Evolutionary conservation across 2,113 vertebrate genomes (phyloP).

Genomic region (Dasyprocta punctata): DNA sequence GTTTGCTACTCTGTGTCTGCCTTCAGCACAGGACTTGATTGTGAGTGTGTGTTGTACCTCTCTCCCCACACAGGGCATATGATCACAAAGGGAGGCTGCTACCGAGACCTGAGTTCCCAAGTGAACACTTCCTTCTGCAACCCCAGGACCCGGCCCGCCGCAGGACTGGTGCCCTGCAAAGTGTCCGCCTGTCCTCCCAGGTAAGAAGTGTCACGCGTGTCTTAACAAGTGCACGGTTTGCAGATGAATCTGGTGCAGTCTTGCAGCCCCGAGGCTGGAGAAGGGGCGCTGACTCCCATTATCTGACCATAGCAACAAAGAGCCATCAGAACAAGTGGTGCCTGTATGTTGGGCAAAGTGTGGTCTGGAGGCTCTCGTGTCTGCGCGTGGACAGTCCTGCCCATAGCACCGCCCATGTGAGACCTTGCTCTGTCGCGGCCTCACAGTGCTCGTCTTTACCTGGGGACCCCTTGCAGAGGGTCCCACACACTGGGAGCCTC

Average conservation of each 20-base stretch:
- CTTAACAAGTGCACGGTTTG: accelerated
- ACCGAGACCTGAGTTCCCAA: constrained; percentile 88
- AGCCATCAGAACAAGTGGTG: background rate
- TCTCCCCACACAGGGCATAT: constrained; percentile 86
- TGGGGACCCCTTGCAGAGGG: accelerated
- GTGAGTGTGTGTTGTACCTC: background rate
- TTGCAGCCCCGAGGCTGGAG: too few relatives aligned
- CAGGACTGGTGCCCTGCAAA: constrained; percentile 88
- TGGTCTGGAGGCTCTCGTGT: accelerated
- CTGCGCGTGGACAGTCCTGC: too few relatives aligned
- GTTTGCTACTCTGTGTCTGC: background rate
- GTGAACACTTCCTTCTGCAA: constrained; percentile 91
- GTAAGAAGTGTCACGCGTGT: constrained; percentile 73
- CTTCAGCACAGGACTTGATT: accelerated
- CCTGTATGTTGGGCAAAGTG: accelerated
- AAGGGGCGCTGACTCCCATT: accelerated
- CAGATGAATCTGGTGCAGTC: accelerated
- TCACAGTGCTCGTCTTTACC: accelerated
- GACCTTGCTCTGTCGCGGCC: accelerated
- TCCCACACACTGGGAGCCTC: accelerated
- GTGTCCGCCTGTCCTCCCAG: constrained; percentile 91
- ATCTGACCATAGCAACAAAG: accelerated
- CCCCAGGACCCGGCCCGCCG: constrained; percentile 85
- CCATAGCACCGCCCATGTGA: accelerated
- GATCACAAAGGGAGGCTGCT: constrained; percentile 89